Conservation (phyloP, 2,113 vertebrate species). For the Emydocephalus ijimae region DNA sequence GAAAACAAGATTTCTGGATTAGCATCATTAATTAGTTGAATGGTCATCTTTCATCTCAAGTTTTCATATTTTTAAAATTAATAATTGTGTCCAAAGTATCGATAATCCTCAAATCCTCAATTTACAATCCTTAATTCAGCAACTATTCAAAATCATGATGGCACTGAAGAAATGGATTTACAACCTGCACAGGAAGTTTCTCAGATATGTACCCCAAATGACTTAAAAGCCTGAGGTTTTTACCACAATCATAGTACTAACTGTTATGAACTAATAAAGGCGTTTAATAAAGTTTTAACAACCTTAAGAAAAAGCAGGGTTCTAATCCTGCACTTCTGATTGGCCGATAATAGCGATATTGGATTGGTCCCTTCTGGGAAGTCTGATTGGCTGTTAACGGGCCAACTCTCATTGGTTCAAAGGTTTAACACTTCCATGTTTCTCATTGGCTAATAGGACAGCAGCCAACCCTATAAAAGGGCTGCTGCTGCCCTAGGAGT, state of each 20-base stretch:
- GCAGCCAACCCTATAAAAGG: too few relatives aligned
- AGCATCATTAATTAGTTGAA: conserved; percentile 4
- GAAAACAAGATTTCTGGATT: not conserved
- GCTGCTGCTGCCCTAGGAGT: too few relatives aligned
- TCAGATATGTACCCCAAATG: not conserved
- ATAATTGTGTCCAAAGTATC: conserved; percentile 24
- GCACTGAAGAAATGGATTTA: not conserved
- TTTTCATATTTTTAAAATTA: conserved; percentile 14
- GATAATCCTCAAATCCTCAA: not conserved
- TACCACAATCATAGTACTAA: not conserved
- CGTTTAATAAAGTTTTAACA: too few relatives aligned
- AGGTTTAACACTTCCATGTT: too few relatives aligned
- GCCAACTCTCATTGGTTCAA: too few relatives aligned
- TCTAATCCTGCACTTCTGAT: too few relatives aligned
- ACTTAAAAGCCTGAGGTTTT: not conserved
- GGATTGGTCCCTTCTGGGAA: too few relatives aligned
- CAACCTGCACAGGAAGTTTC: not conserved
- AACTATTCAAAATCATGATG: not conserved
- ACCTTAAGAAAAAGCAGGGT: too few relatives aligned
- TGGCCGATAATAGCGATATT: too few relatives aligned
- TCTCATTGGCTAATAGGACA: too few relatives aligned
- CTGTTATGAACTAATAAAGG: too few relatives aligned
- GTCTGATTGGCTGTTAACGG: too few relatives aligned
- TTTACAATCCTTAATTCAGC: not conserved
- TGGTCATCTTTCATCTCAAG: conserved; percentile 25